A percentile compares a stretch with the other conserved stretches of the same genome.
Evolutionary conservation across 1,140 invertebrate genomes (phyloP).

Genomic region (Aphaenogaster rudis): DNA sequence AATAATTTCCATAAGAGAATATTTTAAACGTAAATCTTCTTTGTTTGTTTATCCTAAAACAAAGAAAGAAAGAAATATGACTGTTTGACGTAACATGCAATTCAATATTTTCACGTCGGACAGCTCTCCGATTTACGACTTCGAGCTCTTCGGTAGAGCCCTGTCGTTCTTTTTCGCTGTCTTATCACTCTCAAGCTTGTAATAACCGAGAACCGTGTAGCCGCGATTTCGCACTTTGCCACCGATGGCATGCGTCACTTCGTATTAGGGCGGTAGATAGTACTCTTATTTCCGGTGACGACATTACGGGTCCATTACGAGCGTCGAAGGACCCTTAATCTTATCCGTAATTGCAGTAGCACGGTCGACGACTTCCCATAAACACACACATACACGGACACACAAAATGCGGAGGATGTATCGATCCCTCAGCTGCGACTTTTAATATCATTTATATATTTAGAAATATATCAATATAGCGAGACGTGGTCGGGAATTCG

Average conservation of each 20-base stretch:
- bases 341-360: constrained; percentile 34
- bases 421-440: not conserved
- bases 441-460: constrained; percentile 34
- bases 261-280: not conserved
- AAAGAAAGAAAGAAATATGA: not conserved
- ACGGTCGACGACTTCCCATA: not conserved
- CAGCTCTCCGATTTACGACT: not conserved
- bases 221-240: constrained; percentile 1
- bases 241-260: not conserved
- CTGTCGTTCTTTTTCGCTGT: not conserved
- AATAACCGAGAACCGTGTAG: not conserved
- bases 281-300: constrained; percentile 4
- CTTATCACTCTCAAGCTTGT: constrained; percentile 23
- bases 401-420: not conserved
- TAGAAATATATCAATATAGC: not conserved
- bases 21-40: not conserved
- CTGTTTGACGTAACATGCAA: not conserved
- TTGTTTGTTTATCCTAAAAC: not conserved
- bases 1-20: constrained; percentile 4
- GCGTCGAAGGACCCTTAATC: constrained; percentile 17
- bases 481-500: not conserved
- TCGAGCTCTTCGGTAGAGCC: not conserved
- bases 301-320: constrained; percentile 37
- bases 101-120: constrained; percentile 16
- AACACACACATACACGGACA: not conserved